Evolutionary conservation across 1,140 invertebrate genomes (phyloP).

Genomic region (Drosophila tsacasi): DNA sequence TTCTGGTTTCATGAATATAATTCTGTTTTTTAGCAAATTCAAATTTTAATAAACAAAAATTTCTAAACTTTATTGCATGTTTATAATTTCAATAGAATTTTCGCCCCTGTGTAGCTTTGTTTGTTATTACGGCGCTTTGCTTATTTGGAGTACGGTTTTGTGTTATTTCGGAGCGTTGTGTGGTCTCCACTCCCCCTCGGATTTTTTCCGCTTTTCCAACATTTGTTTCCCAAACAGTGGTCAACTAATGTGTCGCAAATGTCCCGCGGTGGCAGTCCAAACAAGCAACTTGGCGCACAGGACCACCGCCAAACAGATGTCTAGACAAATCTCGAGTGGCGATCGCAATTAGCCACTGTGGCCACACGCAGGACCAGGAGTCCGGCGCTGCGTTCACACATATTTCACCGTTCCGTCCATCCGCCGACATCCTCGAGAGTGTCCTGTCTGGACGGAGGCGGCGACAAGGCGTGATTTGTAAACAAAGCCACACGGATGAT

Average conservation of each 20-base stretch:
- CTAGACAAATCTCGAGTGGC: slow-evolving; percentile 60
- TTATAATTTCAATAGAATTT: background rate
- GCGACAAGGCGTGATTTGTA: slow-evolving; percentile 70
- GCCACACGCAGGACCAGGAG: slow-evolving; percentile 40
- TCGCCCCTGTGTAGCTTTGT: slow-evolving; percentile 19
- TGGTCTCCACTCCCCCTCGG: slow-evolving; percentile 45
- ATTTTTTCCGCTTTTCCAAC: slow-evolving; percentile 23
- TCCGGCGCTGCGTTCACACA: slow-evolving; percentile 60
- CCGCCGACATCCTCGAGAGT: slow-evolving; percentile 65
- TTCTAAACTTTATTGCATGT: background rate
- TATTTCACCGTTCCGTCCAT: slow-evolving; percentile 56
- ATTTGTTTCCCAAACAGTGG: slow-evolving; percentile 52
- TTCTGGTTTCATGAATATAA: background rate
- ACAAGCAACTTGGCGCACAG: slow-evolving; percentile 40
- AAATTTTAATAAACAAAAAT: background rate
- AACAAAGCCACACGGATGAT: slow-evolving; percentile 69
- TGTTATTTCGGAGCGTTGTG: slow-evolving; percentile 52
- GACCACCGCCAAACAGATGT: slow-evolving; percentile 50
- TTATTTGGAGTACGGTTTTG: slow-evolving; percentile 72
- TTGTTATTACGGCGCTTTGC: slow-evolving; percentile 61
- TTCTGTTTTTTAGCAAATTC: background rate
- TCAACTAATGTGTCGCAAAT: slow-evolving; percentile 53
- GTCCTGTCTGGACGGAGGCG: slow-evolving; percentile 59
- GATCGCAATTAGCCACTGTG: slow-evolving; percentile 61
- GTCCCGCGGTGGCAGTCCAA: slow-evolving; percentile 67